phyloP scores from a whole-genome alignment of 2,888 invertebrate genomes.

The Isotomurus palustris region DNA sequence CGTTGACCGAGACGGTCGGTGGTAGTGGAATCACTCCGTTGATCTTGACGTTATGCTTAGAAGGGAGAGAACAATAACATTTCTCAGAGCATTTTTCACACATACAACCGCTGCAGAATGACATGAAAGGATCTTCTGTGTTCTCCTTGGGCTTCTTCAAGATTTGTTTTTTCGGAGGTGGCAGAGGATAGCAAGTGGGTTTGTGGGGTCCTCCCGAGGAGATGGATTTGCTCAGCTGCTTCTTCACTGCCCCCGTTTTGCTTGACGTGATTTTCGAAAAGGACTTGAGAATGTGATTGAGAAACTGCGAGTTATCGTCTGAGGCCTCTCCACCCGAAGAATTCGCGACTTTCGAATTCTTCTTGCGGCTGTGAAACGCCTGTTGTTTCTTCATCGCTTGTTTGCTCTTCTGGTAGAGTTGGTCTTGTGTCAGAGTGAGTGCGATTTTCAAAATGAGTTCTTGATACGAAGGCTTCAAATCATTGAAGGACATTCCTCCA shows the following conservation, averaged over 20 bases:
- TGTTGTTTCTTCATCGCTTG: slow-evolving; percentile 81
- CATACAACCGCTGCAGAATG: slow-evolving; percentile 72
- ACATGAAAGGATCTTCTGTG: slow-evolving; percentile 41
- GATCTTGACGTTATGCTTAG: slow-evolving; percentile 30
- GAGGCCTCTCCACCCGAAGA: slow-evolving; percentile 17
- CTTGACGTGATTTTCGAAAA: slow-evolving; percentile 40
- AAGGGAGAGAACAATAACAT: slow-evolving; percentile 71
- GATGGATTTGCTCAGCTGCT: slow-evolving; percentile 4
- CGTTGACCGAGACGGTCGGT: slow-evolving; percentile 1
- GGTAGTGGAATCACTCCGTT: slow-evolving; percentile 25
- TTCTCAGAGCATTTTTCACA: slow-evolving; percentile 71
- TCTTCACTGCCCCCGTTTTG: background rate
- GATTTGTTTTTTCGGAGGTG: slow-evolving; percentile 31
- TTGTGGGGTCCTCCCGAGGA: background rate
- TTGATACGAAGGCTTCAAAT: slow-evolving; percentile 84
- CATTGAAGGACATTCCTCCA: slow-evolving; percentile 86
- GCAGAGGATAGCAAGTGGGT: background rate
- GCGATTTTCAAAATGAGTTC: slow-evolving; percentile 82
- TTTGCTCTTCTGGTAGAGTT: slow-evolving; percentile 82
- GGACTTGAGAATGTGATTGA: slow-evolving; percentile 43
- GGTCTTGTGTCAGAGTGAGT: slow-evolving; percentile 84
- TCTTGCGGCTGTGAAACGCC: slow-evolving; percentile 37
- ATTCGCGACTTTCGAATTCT: slow-evolving; percentile 19
- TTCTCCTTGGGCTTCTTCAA: slow-evolving; percentile 32
- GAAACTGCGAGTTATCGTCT: slow-evolving; percentile 44